phyloP scores from a whole-genome alignment of 2,797 vertebrate genomes.

The Manis pentadactyla region DNA sequence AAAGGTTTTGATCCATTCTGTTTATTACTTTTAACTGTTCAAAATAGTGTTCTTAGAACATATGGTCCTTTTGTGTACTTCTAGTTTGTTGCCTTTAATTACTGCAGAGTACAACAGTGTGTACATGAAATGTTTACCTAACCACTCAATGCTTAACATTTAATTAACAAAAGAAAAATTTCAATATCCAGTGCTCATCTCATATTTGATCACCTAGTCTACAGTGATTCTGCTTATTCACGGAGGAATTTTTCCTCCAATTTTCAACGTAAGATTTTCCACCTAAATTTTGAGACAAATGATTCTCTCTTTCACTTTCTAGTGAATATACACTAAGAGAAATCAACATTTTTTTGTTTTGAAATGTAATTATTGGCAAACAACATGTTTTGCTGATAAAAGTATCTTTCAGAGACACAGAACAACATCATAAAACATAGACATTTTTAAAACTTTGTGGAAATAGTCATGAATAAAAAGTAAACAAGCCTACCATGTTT shows the following conservation, averaged over 20 bases:
- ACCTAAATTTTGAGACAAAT: background rate
- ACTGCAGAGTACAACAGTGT: background rate
- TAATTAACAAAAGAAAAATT: background rate
- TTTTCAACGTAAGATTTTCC: background rate
- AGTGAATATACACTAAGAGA: background rate
- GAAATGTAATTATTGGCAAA: conserved; percentile 25
- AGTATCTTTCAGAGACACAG: conserved; percentile 33
- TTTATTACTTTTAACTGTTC: background rate
- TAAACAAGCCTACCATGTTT: conserved; percentile 12
- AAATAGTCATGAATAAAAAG: conserved; percentile 34
- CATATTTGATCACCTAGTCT: background rate
- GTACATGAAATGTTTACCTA: background rate
- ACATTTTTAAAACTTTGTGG: background rate
- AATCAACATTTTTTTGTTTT: conserved; percentile 38
- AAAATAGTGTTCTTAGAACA: background rate
- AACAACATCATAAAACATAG: background rate
- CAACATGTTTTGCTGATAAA: conserved; percentile 17
- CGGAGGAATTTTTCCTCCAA: background rate
- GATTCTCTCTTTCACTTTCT: conserved; percentile 65
- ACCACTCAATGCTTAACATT: background rate
- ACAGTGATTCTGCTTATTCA: background rate
- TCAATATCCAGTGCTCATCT: background rate
- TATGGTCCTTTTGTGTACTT: background rate
- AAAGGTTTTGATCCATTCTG: background rate
- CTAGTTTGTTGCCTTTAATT: conserved; percentile 27